These are phyloP conservation scores for Tribolium castaneum DNA, from an alignment of 1,140 invertebrate species.

Conservation along the genomic window DNA sequence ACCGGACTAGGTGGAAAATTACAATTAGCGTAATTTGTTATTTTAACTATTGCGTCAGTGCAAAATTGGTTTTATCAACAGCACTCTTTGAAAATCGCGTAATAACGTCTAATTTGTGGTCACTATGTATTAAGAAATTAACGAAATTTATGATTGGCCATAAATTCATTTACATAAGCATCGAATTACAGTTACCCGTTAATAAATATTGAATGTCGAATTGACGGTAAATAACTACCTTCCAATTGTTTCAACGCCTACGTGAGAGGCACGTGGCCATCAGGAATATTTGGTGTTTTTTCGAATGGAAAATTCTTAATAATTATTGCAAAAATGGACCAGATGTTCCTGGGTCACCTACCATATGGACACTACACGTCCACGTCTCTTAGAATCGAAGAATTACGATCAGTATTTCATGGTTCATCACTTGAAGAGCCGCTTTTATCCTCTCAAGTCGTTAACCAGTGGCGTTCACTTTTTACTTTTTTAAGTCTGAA, in stretches of 20 bases:
- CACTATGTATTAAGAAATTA: neutral
- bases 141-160: neutral
- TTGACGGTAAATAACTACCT: slow-evolving; percentile 18
- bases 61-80: neutral
- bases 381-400: too few species aligned
- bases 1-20: neutral
- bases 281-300: slow-evolving; percentile 1
- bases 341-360: too few species aligned
- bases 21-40: neutral
- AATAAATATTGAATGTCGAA: neutral
- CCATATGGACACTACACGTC: too few species aligned
- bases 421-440: slow-evolving; percentile 40
- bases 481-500: too few species aligned
- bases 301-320: neutral
- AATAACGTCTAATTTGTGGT: too few species aligned
- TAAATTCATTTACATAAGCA: neutral
- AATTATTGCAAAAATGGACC: too few species aligned
- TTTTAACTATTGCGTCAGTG: neutral
- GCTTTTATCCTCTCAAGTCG: too few species aligned
- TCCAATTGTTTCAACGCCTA: slow-evolving; percentile 10
- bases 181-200: slow-evolving; percentile 3
- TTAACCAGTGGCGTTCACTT: neutral
- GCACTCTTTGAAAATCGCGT: too few species aligned
- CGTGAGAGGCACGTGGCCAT: neutral
- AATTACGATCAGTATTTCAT: too few species aligned